Base-by-base conservation (phyloP, 2,888 invertebrate species). In the Drosophila formosana region DNA sequence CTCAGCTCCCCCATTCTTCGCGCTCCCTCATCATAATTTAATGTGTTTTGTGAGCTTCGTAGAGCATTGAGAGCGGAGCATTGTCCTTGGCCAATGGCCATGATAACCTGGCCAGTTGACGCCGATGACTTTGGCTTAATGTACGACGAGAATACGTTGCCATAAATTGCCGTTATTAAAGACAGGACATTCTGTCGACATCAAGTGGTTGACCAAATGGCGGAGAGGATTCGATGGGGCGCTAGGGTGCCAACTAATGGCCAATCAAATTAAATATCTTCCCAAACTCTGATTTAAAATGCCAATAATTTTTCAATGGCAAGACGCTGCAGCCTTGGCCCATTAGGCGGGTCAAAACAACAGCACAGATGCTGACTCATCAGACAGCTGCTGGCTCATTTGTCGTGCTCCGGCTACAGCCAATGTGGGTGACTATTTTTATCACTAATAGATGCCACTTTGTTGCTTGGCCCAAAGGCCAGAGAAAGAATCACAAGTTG, bases 361-460 rank as follows among this genome's bases (percentile, higher is more conserved):
- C 45, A 43, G 66, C 62, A 63, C 86, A 72, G 80, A 62, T 85
- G 83, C 86, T 78, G 83, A 88, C 70, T 83, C 83, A 83, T 75
- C 70, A 60, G 65, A 53, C 86, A 85, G 71, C 83, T 85, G 83
- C 68, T 72, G 72, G 66, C 80, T 72, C 66, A 88, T 88, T 83
- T 85, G 86, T 85, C 51, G 67, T 41, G 26, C 62, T 56, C 34
- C 50, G 13, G n/a, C 43, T 39, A 8, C 46, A 52, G 34, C 32
- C 4, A 45, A n/a, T 41, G 55, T 47, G 39, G 51, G 60, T 4
- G 62, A 75, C 83, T 78, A 85, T 85, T 83, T 88, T 88, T 82
- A 85, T 85, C 82, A 80, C 78, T 88, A 88, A 85, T 88, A 83
- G 82, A 88, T 60, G 82, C 75, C 86, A 88, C 82, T 83, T 83